Evolutionary conservation across 2,888 invertebrate species (phyloP), one percentile per base, ranked within the genome.

Genomic region (Caenorhabditis sinica): DNA sequence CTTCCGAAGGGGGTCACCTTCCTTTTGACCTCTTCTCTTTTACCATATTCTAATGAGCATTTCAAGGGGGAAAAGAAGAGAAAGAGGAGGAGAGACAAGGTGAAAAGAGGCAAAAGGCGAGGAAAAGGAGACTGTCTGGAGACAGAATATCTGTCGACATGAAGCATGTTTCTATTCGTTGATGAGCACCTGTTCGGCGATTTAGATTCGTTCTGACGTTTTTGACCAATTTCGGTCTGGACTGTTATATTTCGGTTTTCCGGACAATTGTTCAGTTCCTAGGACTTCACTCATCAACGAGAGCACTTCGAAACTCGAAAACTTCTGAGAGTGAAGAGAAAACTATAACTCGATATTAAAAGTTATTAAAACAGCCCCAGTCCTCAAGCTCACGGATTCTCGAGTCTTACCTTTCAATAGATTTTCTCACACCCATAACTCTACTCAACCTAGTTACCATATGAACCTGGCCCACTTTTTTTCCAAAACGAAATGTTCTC

Each of bases 41-140:
- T 25, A 71, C 71, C 79, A 72, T 79, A 79, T 79, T 79, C 79
- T 79, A 79, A 79, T 79, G 79, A 79, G 79, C 79, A 65, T 71
- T 79, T 77, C 77, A 61, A 69, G 69, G 49, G 77, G 74, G 6
- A 28, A 3, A 15, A 28, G 15, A 28, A 20, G 56, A 56, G 56
- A 65, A 15, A 65, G 65, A 33, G 60, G 30, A 28, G 30, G 60
- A 33, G n/a, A 25, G 66, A 68, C 9, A 71, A 28, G 43, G 58
- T 30, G 58, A 58, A 17, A 40, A 30, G 45, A 58, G 61, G 49
- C n/a, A 45, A n/a, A n/a, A n/a, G n/a, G n/a, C n/a, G n/a, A n/a
- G 36, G 43, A 43, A 25, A 43, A 28, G 23, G 60, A 23, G 30
- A 65, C 65, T 20, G 53, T 56, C 36, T 23, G 51, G 53, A 43